Conservation (phyloP, 92 coral and sea anemone species). For the Parazoanthus swiftii region DNA sequence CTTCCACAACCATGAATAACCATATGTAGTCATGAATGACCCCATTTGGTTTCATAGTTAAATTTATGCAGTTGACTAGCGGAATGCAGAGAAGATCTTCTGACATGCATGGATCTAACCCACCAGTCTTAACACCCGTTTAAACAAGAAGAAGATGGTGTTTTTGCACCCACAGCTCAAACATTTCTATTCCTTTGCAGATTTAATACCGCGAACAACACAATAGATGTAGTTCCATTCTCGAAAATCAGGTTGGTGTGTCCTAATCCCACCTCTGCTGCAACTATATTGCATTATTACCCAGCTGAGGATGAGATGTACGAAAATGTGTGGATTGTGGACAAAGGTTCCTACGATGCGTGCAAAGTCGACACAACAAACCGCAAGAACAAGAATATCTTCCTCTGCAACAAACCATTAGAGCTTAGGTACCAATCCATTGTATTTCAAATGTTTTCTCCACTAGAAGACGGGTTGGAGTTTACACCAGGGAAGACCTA, state of each 20-base stretch:
- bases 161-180: not conserved
- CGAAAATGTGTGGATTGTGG: constrained; percentile 30
- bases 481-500: constrained; percentile 7
- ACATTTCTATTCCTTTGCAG: not conserved
- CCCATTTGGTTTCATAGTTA: no score
- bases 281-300: not conserved
- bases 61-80: no score
- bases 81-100: no score
- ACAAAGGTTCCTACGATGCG: constrained; percentile 17
- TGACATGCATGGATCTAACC: no score
- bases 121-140: no score
- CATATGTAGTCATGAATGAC: no score
- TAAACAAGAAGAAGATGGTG: no score
- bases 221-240: not conserved
- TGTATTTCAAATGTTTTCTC: constrained; percentile 10
- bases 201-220: constrained; percentile 10
- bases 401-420: constrained; percentile 3
- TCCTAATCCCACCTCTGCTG: not conserved
- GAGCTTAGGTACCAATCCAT: not conserved
- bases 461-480: constrained; percentile 3
- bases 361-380: not conserved
- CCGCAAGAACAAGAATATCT: not conserved
- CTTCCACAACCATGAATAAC: no score
- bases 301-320: constrained; percentile 6
- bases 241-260: constrained; percentile 17